Percentiles rank a stretch among this genome's conserved stretches.
phyloP scores from a whole-genome alignment of 2,113 vertebrate species.

The Xenopus borealis region DNA sequence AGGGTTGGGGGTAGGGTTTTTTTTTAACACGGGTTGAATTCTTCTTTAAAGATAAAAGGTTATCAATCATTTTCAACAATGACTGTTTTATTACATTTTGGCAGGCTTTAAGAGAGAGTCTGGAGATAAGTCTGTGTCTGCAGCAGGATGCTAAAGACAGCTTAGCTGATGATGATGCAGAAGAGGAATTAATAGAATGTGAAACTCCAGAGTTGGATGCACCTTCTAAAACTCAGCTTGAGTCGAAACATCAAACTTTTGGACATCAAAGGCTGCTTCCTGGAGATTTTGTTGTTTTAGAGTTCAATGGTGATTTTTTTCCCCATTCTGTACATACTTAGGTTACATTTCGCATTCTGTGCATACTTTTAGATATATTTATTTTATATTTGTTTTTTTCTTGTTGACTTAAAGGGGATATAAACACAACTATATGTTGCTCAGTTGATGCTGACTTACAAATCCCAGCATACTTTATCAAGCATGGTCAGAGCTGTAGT shows the following conservation, averaged over 20 bases:
- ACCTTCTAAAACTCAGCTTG: conserved; percentile 29
- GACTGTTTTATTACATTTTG: background rate
- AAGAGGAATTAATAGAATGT: conserved; percentile 84
- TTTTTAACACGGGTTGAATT: too few relatives aligned
- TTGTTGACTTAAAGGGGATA: too few relatives aligned
- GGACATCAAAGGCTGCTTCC: conserved; percentile 53
- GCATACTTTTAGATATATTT: too few relatives aligned
- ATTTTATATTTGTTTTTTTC: too few relatives aligned
- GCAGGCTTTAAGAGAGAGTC: conserved; percentile 77
- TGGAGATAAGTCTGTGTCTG: conserved; percentile 65
- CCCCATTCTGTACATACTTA: too few relatives aligned
- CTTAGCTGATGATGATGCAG: conserved; percentile 78
- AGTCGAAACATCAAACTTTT: conserved; percentile 18
- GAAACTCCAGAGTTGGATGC: conserved; percentile 65
- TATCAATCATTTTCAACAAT: background rate
- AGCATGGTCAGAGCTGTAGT: too few relatives aligned
- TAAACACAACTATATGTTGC: too few relatives aligned
- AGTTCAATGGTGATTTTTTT: conserved; percentile 60
- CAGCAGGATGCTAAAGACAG: conserved; percentile 59
- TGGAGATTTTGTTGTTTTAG: conserved; percentile 70
- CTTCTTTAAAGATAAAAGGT: too few relatives aligned
- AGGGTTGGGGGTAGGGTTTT: too few relatives aligned
- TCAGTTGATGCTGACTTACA: too few relatives aligned
- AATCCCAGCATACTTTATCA: too few relatives aligned
- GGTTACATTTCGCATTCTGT: too few relatives aligned